Base-by-base conservation (phyloP, 2,113 vertebrate species). In the Glaucomys volans region DNA sequence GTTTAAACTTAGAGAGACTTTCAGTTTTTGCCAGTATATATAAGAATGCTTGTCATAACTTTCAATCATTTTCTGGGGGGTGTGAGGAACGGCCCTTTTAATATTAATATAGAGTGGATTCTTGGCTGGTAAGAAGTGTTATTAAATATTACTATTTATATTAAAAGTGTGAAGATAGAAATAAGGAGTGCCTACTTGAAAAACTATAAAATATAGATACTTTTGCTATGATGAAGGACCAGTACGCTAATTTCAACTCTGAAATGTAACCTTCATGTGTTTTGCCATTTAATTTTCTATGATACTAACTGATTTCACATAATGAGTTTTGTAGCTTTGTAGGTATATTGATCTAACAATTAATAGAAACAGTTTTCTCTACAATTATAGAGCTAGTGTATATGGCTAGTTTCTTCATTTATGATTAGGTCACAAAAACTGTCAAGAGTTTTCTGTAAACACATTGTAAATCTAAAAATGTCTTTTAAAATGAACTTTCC, bases 371-470 rank as follows among this genome's bases (percentile, higher is more conserved):
- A 10, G 2, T 35, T 66, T 14, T 76, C 75, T 37, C 59, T 69
- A 10, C n/a, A 50, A 69, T 84, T 80, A 20, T 42, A 71, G 30
- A 37, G 30, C 54, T 32, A 52, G 62, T 26, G 0, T 40, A 28
- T 71, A 54, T 87, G 72, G 64, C 92, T 93, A n/a, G 86, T 95
- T 96, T 89, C 91, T 82, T 59, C 32, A 90, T 0, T 89, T 96
- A 96, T 96, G 32, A 17, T 26, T 85, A 74, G 30, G 12, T 95
- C 88, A 92, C 42, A 11, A 74, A 87, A 95, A 66, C 79, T 97
- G 85, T 98, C 82, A 95, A 40, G 74, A 94, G 86, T 81, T 94
- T 97, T 90, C 92, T 92, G 47, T 80, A 94, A 97, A 98, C 62
- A 97, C 96, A 69, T 85, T 79, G 87, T 97, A 97, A 97, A 95